Evolutionary conservation across 1,140 invertebrate species (phyloP).

Genomic region (Oedothorax gibbosus): DNA sequence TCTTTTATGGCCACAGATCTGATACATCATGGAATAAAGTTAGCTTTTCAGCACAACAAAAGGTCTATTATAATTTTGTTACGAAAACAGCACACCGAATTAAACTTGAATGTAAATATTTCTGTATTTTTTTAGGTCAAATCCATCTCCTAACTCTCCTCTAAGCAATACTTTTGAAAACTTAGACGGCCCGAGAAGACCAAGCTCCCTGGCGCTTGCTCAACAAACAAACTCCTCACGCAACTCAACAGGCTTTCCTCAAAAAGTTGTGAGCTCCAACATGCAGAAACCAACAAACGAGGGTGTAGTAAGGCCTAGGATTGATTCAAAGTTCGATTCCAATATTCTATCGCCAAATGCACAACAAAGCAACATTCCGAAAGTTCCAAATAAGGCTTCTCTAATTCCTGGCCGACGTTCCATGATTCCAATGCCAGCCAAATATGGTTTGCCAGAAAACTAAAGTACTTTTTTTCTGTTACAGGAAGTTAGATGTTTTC

Average conservation of each 20-base stretch:
- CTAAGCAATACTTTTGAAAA: conserved; percentile 44
- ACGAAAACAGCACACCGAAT: neutral
- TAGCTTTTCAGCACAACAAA: neutral
- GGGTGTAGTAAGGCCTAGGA: neutral
- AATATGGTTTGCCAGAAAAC: neutral
- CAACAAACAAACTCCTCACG: conserved; percentile 12
- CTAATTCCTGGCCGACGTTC: conserved; percentile 8
- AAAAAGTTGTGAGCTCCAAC: neutral
- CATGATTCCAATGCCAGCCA: conserved; percentile 19
- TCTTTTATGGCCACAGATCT: neutral
- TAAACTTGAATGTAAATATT: neutral
- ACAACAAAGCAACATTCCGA: neutral
- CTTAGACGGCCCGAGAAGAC: conserved; percentile 29
- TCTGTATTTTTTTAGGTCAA: conserved; percentile 1
- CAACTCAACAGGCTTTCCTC: neutral
- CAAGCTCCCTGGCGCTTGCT: conserved; percentile 25
- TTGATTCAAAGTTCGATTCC: neutral
- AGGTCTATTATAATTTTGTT: neutral
- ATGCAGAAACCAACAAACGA: neutral
- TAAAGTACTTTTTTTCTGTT: neutral
- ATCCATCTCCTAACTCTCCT: conserved; percentile 31
- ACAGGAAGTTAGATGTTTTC: too few relatives aligned
- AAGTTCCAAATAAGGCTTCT: neutral
- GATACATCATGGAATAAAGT: neutral
- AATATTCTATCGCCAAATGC: conserved; percentile 5